These are phyloP conservation scores for Mythimna impura DNA, from an alignment of 2,888 invertebrate species.

Conservation along the genomic window DNA sequence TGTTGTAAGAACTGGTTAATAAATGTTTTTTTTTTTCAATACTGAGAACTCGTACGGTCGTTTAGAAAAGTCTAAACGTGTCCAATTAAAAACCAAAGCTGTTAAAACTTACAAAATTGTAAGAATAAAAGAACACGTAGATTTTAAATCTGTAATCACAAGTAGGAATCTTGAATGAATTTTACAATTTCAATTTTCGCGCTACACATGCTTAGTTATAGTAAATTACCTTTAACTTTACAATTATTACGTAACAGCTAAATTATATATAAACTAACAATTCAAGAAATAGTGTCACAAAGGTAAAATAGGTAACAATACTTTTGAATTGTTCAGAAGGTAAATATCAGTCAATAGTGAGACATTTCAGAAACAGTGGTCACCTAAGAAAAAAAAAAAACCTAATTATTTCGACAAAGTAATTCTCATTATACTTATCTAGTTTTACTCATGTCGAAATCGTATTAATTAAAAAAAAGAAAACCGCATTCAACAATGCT, in stretches of 20 bases:
- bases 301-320: constrained; percentile 35
- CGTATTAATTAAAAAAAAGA: constrained; percentile 2
- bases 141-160: constrained; percentile 63
- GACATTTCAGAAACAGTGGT: constrained; percentile 32
- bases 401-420: constrained; percentile 17
- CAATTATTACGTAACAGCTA: constrained; percentile 40
- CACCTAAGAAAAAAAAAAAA: constrained; percentile 19
- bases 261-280: constrained; percentile 14
- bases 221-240: constrained; percentile 55
- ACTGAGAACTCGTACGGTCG: too few species aligned
- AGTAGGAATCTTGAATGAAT: constrained; percentile 38
- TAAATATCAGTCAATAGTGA: constrained; percentile 51
- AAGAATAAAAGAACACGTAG: constrained; percentile 42
- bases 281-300: not conserved
- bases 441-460: not conserved
- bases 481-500: constrained; percentile 4
- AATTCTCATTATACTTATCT: constrained; percentile 19
- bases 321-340: constrained; percentile 52
- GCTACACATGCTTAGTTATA: constrained; percentile 40
- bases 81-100: not conserved
- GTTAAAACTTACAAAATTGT: not conserved
- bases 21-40: not conserved
- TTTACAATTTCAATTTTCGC: constrained; percentile 47
- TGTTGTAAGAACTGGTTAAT: not conserved
- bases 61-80: not conserved